phyloP scores from a whole-genome alignment of 2,888 invertebrate species.

The Drosophila cyrtoloma region DNA sequence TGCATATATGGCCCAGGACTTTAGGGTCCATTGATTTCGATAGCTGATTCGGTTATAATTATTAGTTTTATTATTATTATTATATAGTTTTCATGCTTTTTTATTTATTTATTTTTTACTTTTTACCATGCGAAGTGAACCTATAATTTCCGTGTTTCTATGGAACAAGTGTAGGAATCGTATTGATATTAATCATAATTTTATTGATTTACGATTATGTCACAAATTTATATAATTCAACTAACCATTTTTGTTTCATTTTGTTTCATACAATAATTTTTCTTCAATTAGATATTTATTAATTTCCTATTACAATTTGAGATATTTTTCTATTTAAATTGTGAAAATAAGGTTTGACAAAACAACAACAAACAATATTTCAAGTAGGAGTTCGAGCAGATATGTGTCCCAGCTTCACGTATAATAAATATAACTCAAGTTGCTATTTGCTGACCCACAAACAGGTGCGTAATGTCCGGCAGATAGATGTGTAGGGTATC shows the following conservation, averaged over 20 bases:
- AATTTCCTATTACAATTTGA: neutral
- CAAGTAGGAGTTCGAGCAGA: neutral
- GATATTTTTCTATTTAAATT: neutral
- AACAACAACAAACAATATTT: neutral
- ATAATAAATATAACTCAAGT: neutral
- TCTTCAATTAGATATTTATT: neutral
- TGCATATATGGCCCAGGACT: constrained; percentile 33
- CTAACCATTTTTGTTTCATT: neutral
- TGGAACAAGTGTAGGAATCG: neutral
- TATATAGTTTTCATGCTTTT: neutral
- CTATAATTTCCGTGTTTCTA: too few species aligned
- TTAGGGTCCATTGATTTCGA: constrained; percentile 15
- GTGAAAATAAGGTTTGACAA: neutral
- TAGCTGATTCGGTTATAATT: neutral
- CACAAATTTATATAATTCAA: neutral
- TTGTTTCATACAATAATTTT: neutral
- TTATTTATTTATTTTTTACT: neutral
- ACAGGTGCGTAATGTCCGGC: neutral
- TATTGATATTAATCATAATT: neutral
- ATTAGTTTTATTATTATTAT: neutral
- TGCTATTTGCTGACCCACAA: neutral
- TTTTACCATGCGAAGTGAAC: too few species aligned
- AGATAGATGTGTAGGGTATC: constrained; percentile 45
- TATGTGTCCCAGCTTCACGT: neutral
- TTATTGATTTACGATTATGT: neutral